Percentiles rank a stretch among this genome's conserved stretches.
Evolutionary conservation across 2,888 invertebrate genomes (phyloP).

Genomic region (Melangyna quadrimaculata): DNA sequence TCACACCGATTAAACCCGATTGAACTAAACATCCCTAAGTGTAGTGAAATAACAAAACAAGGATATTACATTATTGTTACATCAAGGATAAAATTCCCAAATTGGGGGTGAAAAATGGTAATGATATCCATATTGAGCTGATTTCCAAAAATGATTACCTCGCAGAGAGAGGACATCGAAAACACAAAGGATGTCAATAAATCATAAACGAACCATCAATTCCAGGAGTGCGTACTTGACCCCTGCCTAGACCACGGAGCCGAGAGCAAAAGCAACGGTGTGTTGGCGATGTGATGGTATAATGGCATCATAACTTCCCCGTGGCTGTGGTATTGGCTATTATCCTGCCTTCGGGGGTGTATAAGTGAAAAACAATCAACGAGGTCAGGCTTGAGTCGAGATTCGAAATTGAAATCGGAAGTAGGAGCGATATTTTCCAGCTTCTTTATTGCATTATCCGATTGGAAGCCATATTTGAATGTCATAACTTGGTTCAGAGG

Average conservation of each 20-base stretch:
- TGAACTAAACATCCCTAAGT: conserved; percentile 68
- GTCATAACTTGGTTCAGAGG: conserved; percentile 47
- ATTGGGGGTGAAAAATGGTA: conserved; percentile 72
- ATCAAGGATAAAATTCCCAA: conserved; percentile 70
- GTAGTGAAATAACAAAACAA: conserved; percentile 63
- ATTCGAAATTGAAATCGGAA: conserved; percentile 6
- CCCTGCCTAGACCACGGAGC: conserved; percentile 35
- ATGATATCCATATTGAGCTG: conserved; percentile 72
- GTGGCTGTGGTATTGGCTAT: conserved; percentile 61
- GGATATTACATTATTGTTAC: conserved; percentile 72
- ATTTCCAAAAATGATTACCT: conserved; percentile 70
- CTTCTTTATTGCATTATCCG: conserved; percentile 51
- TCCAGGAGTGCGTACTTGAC: conserved; percentile 72
- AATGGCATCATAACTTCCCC: conserved; percentile 41
- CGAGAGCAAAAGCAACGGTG: no score
- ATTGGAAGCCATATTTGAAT: conserved; percentile 55
- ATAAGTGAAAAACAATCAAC: conserved; percentile 67
- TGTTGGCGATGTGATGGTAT: background rate
- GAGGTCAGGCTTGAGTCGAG: background rate
- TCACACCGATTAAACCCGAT: conserved; percentile 64
- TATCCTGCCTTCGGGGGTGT: conserved; percentile 51
- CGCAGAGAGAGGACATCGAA: conserved; percentile 69
- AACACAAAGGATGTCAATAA: conserved; percentile 73
- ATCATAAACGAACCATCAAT: conserved; percentile 73
- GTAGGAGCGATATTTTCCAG: conserved; percentile 43